Evolutionary conservation across 2,888 invertebrate genomes (phyloP), one percentile per base, ranked within the genome.

Genomic region (Drosophila niveifrons): DNA sequence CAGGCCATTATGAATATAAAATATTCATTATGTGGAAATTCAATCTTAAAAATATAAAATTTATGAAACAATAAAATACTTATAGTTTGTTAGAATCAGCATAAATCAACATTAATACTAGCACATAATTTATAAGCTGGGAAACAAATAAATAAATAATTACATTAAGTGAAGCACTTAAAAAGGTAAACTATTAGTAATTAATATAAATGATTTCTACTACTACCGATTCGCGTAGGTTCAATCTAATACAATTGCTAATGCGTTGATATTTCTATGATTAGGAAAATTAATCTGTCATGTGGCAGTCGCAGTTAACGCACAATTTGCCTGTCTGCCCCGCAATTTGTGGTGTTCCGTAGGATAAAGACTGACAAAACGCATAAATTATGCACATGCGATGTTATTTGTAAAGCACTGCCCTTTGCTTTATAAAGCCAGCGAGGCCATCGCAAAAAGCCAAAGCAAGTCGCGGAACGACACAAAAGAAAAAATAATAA

Each of bases 311-410:
- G 39, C 29, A 53, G 51, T 61, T 36, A 56, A 59, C 56, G 78
- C 75, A 70, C 74, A 88, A 85, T 83, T 83, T 83, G 57, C 57
- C 31, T 74, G 86, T 82, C 82, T 74, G 57, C 57, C 48, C 15
- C 53, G 63, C 66, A 82, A 75, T 69, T 84, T 73, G 28, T 39
- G 58, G 72, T 68, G 51, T 75, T 66, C 46, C 65, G 44, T 66
- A 55, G 66, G n/a, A 53, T 52, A 58, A 65, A 66, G 50, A 57
- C 74, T 65, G 84, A 65, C 68, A 68, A 64, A 61, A 43, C 55
- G 52, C 41, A 82, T 82, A 82, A 88, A 82, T 88, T 85, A 82
- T 82, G 69, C 72, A 88, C 48, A 68, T 57, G 62, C 57, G 43
- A 28, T 7, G 23, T 34, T 46, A 39, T 47, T 65, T 18, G 48